Percentiles rank a stretch among this genome's conserved stretches.
These are phyloP conservation scores for Lates calcarifer DNA, from an alignment of 2,113 vertebrate genomes.

Conservation along the genomic window DNA sequence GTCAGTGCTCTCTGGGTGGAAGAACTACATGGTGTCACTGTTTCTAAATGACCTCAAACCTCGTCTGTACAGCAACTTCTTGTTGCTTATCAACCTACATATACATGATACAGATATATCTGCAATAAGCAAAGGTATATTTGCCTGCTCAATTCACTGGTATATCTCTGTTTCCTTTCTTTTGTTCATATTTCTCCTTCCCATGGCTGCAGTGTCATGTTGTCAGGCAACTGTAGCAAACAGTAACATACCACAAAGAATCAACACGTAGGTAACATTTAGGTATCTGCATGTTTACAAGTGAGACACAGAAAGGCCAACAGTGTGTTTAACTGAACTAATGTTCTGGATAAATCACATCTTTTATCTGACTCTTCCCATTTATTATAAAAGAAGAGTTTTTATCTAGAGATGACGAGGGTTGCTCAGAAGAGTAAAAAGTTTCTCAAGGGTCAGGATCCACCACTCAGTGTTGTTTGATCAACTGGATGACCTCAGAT, in stretches of 20 bases:
- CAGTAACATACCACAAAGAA: not conserved
- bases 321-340: not conserved
- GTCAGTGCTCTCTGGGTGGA: no score
- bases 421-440: not conserved
- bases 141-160: no score
- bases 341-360: not conserved
- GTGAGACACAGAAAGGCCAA: not conserved
- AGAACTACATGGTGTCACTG: no score
- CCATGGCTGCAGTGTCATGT: not conserved
- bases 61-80: no score
- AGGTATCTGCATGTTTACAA: not conserved
- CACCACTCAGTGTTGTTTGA: not conserved
- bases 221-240: not conserved
- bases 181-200: not conserved
- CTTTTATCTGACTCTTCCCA: not conserved
- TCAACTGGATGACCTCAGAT: not conserved
- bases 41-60: no score
- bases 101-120: no score
- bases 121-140: no score
- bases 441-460: not conserved
- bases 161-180: no score
- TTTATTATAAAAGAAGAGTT: slow-evolving; percentile 1
- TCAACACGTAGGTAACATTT: not conserved
- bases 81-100: no score
- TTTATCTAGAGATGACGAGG: not conserved